Evolutionary conservation across 2,113 vertebrate species (phyloP), one percentile per base, ranked within the genome.

Genomic region (Prietella phreatophila): DNA sequence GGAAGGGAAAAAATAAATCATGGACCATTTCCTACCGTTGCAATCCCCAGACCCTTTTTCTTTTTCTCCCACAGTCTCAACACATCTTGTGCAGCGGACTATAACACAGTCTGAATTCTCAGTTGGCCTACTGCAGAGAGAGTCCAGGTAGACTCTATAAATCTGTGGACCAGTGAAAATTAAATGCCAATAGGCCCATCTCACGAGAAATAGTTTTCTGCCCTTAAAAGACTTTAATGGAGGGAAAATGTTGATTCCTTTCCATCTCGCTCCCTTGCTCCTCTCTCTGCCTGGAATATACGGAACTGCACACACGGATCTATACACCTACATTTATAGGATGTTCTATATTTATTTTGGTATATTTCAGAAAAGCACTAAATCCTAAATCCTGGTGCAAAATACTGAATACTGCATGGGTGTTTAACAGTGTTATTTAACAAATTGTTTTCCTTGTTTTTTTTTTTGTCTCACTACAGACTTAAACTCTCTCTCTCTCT

Each of bases 111-210:
- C 53, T 85, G 86, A 86, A 87, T 85, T 87, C 85, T 90, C 90
- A 87, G 82, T 60, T 88, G 86, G 71, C 67, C 82, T 78, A 60
- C 86, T 84, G 82, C 82, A 65, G 25, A 58, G 89, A 90, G 81
- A 78, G 81, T 75, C 53, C 82, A 83, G 89, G 88, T 85, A 89
- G 87, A 90, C 90, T 87, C 85, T 85, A 90, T 90, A 90, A 90
- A 90, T 90, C 85, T 86, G 84, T 83, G 84, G 75, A 69, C 82
- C 82, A 60, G 88, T 87, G 83, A 89, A 90, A 89, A 90, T 90
- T 85, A 90, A 90, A 90, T 90, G 90, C 76, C 88, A 61, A 89
- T 89, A 87, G 83, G 81, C 85, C 88, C 63, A 83, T 81, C 84
- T 87, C 76, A 33, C 33, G 53, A 89, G 85, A 88, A 90, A 90